phyloP scores from a whole-genome alignment of 2,888 invertebrate species.

The Spodoptera exigua region DNA sequence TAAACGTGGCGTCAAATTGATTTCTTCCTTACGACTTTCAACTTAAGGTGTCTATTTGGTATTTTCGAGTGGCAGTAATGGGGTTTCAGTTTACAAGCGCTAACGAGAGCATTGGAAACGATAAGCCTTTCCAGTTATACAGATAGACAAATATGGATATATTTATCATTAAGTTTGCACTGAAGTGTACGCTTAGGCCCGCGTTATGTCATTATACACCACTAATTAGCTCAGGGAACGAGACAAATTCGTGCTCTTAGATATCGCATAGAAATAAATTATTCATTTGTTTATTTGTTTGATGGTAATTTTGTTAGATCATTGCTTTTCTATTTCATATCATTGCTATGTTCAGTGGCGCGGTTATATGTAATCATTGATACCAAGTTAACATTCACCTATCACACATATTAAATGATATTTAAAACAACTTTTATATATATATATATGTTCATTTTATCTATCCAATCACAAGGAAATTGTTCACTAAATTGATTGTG shows the following conservation, averaged over 20 bases:
- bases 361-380: constrained; percentile 17
- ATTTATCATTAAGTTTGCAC: constrained; percentile 86
- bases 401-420: constrained; percentile 9
- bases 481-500: no score
- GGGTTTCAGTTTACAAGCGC: constrained; percentile 85
- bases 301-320: constrained; percentile 47
- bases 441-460: not conserved
- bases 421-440: not conserved
- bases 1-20: constrained; percentile 63
- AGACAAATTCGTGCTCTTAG: constrained; percentile 74
- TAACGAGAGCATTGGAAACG: constrained; percentile 83
- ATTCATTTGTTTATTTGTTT: constrained; percentile 55
- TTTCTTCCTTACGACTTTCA: constrained; percentile 63
- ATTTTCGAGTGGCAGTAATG: constrained; percentile 70
- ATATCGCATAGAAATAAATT: constrained; percentile 57
- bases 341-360: constrained; percentile 18
- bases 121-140: constrained; percentile 84
- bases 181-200: constrained; percentile 68
- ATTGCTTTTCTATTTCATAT: constrained; percentile 40
- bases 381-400: not conserved
- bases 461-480: no score
- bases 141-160: constrained; percentile 89
- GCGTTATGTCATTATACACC: constrained; percentile 76
- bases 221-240: constrained; percentile 75
- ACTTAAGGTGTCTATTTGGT: constrained; percentile 70